Base-by-base conservation (phyloP, 2,797 vertebrate genomes). In the Dipus sagitta region DNA sequence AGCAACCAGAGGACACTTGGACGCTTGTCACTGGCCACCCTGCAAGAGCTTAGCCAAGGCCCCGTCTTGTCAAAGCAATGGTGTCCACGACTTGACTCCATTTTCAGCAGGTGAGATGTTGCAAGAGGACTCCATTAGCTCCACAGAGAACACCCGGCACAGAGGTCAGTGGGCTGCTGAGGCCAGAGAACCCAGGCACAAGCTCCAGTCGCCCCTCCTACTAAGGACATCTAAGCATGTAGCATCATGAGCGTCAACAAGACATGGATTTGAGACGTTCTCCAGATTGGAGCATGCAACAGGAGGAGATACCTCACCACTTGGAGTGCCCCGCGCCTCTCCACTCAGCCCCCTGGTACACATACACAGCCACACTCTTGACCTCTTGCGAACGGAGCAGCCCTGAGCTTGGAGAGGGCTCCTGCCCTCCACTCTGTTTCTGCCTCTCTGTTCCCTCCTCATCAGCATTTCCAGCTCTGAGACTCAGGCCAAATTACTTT, bases 101-200 rank as follows among this genome's bases (percentile, higher is more conserved):
- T 62, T 47, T 70, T 42, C 20, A 32, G 26, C 1, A 5, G 32
- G 54, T 28, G 11, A 74, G 26, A 30, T 54, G 62, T 6, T n/a
- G 23, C 26, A 1, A 0, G 28, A 9, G 0, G 0, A 76, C 3
- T 47, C n/a, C 1, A 0, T 0, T n/a, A n/a, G n/a, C 52, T 38
- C 86, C 1, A 0, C 6, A 12, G 54, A 42, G 60, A 24, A n/a
- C 15, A 3, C 52, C 2, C 80, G 12, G 52, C 5, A 0, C 1
- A 3, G 23, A 10, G 64, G 68, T 47, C 26, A 11, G 32, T 1
- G 0, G 13, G 68, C 34, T 28, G 5, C 34, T 3, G 14, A 0
- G 1, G 30, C 32, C 18, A 26, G n/a, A 14, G 12, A 21, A 68
- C 74, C n/a, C 34, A 12, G 24, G 23, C 0, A 1, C 10, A 42